Percentiles rank a stretch among this genome's conserved stretches.
These are phyloP conservation scores for Stictocephala bisonia DNA, from an alignment of 2,888 invertebrate species.

Conservation along the genomic window DNA sequence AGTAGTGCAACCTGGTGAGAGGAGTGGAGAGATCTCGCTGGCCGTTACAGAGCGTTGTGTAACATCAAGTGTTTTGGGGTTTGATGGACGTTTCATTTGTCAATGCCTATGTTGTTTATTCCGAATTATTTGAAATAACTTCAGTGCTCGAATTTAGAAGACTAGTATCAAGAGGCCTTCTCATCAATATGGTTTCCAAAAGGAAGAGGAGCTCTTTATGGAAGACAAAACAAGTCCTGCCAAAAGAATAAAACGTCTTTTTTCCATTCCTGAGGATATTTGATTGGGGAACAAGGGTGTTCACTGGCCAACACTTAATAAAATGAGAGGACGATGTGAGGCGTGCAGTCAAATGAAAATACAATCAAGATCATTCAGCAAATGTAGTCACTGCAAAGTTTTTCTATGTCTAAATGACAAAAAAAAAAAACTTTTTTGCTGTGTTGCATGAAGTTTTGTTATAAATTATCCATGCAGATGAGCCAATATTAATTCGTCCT, in stretches of 20 bases:
- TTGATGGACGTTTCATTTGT: constrained; percentile 2
- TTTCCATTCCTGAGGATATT: constrained; percentile 2
- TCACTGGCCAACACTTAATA: constrained; percentile 16
- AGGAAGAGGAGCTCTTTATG: background rate
- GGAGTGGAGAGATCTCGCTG: too few species aligned
- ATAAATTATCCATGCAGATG: too few species aligned
- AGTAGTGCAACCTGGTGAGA: too few species aligned
- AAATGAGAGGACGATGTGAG: constrained; percentile 27
- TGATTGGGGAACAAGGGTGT: constrained; percentile 8
- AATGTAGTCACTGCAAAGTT: background rate
- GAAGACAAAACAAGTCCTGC: background rate
- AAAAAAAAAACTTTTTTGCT: background rate
- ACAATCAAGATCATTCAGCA: constrained; percentile 5
- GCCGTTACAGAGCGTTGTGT: too few species aligned
- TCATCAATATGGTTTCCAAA: background rate
- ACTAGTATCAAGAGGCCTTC: background rate
- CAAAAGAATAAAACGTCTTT: constrained; percentile 9
- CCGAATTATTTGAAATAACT: background rate
- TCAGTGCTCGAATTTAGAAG: constrained; percentile 1
- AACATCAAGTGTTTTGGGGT: too few species aligned
- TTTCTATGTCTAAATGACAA: background rate
- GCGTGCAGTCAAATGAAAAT: constrained; percentile 23
- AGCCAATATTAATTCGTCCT: too few species aligned
- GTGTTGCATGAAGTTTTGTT: background rate
- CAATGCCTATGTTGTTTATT: background rate